Evolutionary conservation across 1,140 invertebrate species (phyloP), one percentile per base, ranked within the genome.

Genomic region (Anthonomus grandis): DNA sequence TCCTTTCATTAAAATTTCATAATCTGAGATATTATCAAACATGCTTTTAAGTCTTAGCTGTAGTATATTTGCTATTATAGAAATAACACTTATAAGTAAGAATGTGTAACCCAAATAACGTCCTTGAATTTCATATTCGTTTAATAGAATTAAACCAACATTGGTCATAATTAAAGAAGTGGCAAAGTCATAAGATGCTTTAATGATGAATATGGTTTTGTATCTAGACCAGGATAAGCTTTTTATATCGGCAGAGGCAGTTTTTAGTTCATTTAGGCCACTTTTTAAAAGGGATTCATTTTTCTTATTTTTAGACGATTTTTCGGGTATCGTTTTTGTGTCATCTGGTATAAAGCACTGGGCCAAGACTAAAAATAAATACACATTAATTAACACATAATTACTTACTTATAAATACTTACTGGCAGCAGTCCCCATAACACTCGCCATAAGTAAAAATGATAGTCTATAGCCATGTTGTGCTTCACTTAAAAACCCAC

Each of bases 401-500:
- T n/a, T n/a, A n/a, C n/a, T n/a, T n/a, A n/a, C n/a, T n/a, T n/a
- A n/a, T n/a, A n/a, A n/a, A n/a, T n/a, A 50, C 39, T 55, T 59
- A 62, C 61, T 15, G 17, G 47, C 22, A 18, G 55, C 24, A 3
- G 51, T 15, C 15, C 19, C 39, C 22, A 50, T 38, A 19, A 41
- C 23, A 27, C 4, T 17, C 6, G 45, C 31, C 18, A 56, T 45
- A 8, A 55, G 10, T 6, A 42, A 19, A 47, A 64, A 64, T 13
- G 46, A 44, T 10, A 52, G n/a, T 6, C 24, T 21, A 41, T 45
- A 57, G 4, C 62, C 62, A 44, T 58, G 50, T 34, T 55, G 44
- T 9, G 23, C 19, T 55, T 64, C 62, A 36, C 58, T 60, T 19
- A 64, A 19, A 44, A 56, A 57, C 25, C 62, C 62, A 41, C 58